Base-by-base conservation (phyloP, 2,113 vertebrate genomes). In the Percopsis transmontana region DNA sequence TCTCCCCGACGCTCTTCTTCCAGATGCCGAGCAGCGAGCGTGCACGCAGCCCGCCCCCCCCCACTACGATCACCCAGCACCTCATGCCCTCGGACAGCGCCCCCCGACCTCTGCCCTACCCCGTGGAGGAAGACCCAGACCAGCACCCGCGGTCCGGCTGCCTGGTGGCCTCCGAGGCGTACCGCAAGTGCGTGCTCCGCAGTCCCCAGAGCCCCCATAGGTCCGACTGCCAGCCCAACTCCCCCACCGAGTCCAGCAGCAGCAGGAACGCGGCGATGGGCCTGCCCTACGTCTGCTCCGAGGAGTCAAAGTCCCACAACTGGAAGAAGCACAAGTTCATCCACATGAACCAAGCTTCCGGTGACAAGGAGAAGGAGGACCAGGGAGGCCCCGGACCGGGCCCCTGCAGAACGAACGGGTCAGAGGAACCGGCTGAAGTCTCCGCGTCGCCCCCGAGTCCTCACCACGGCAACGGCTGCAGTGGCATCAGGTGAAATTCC, bases 291-390 rank as follows among this genome's bases (percentile, higher is more conserved):
- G 89, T 92, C 7, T 91, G 90, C 45, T 82, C 90, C 8, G 92
- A 91, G 0, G 94, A 96, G 62, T 82, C 89, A 79, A 98, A 96
- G 88, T 94, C 94, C 11, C 94, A 92, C 88, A 98, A 98, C 93
- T 99, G 97, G 97, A 99, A 99, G 90, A 99, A 99, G 67, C 98
- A 97, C 88, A 98, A 98, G 85, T 95, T 96, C 81, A 98, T 98
- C 0, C 91, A 96, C 1, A 93, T 98, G 84, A 99, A 98, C 87
- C 95, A 96, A 85, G 91, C 81, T 1, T 67, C 92, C 19, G 94
- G 94, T 51, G 91, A 93, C 1, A 91, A 90, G 2, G 92, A 92
- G 23, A 92, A 91, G 19, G 86, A 91, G 81, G 51, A 18, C 47
- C 6, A 14, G 23, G 64, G 92, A 88, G 70, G 86, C 69, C 92